phyloP scores from a whole-genome alignment of 2,113 vertebrate genomes.

The Charadrius vociferus region DNA sequence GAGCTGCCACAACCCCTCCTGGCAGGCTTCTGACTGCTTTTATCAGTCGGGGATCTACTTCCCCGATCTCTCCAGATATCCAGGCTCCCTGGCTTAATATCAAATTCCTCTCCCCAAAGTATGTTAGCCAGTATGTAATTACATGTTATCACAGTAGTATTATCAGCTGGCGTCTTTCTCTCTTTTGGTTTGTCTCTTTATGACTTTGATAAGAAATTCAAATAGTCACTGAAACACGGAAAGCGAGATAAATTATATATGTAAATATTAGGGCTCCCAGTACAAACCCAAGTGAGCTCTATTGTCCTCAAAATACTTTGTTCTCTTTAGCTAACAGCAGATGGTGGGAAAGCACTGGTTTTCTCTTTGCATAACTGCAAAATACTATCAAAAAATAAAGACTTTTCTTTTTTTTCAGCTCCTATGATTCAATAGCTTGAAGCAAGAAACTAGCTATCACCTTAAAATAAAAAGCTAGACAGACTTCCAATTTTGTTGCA shows the following conservation, averaged over 20 bases:
- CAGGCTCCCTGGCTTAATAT: background rate
- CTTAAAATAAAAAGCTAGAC: background rate
- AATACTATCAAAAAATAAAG: background rate
- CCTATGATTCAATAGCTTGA: background rate
- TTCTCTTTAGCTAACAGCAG: background rate
- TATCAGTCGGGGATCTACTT: background rate
- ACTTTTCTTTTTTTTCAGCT: background rate
- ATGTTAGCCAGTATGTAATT: background rate
- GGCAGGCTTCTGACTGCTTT: background rate
- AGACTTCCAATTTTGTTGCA: background rate
- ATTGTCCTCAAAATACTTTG: background rate
- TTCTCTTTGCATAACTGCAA: background rate
- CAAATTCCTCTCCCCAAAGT: conserved; percentile 13
- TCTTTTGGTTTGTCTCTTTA: background rate
- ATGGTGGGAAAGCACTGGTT: background rate
- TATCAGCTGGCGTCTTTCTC: background rate
- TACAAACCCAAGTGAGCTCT: background rate
- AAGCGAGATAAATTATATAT: background rate
- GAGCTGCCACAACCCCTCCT: background rate
- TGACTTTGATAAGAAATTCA: conserved; percentile 51
- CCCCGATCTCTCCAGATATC: background rate
- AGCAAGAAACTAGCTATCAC: background rate
- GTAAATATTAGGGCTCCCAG: background rate
- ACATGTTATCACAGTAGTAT: background rate
- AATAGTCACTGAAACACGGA: background rate